Evolutionary conservation across 2,797 vertebrate genomes (phyloP), one percentile per base, ranked within the genome.

Genomic region (Thunnus albacares): DNA sequence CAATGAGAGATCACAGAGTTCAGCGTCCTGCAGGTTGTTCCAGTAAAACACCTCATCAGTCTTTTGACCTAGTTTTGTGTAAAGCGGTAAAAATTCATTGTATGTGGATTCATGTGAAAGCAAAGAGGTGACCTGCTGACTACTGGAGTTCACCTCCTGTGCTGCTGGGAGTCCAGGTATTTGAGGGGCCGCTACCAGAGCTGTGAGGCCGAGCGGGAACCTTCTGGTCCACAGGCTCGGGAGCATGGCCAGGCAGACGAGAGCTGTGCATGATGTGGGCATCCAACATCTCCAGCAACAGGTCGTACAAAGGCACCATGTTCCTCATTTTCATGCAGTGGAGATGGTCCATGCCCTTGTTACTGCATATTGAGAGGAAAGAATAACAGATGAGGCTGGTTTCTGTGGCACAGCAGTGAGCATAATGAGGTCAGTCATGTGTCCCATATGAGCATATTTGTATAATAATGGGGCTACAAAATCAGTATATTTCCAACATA

Each of bases 271-370:
- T 93, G 9, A 97, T 96, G 91, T 99, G 97, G 0, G 98, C 97
- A 0, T 99, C 98, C 92, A 99, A 10, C 98, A 99, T 99, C 94
- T 99, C 98, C 94, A 99, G 90, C 78, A 99, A 92, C 92, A 99
- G 86, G 91, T 99, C 98, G 0, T 99, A 99, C 84, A 99, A 91
- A 0, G 98, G 98, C 66, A 99, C 97, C 90, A 99, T 94, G 1
- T 99, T 99, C 92, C 97, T 99, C 91, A 97, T 98, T 89, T 99
- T 99, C 97, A 99, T 99, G 94, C 96, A 97, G 91, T 99, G 96
- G 59, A 99, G 96, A 85, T 99, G 98, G 83, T 99, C 97, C 97
- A 99, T 99, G 87, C 98, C 98, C 92, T 99, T 99, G 96, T 99
- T 99, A 78, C 98, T 99, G 91, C 22, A 61, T 33, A 66, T 24